Base-by-base conservation (phyloP, 2,797 vertebrate species). In the Zenarchopterus dispar region DNA sequence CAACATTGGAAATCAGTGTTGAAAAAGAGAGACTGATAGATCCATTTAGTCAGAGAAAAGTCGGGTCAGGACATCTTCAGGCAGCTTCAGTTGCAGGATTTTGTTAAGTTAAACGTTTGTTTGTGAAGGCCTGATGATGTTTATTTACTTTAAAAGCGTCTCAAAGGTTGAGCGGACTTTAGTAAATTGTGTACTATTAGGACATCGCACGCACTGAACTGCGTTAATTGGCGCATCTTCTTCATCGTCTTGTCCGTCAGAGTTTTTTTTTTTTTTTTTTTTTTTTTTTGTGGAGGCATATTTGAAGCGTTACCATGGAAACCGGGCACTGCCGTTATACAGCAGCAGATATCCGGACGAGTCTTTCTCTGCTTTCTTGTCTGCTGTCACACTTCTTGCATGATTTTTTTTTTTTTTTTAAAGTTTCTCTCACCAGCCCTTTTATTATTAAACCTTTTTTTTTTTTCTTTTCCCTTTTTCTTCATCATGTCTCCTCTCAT, bases 261-360 rank as follows among this genome's bases (percentile, higher is more conserved):
- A 54, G 62, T 80, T 73, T 67, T 84, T 8, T 36, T 36, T 31
- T 8, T 31, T 4, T 31, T 31, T 31, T 31, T 31, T 31, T 31
- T 31, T 2, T 3, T 1, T 36, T 36, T 13, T 26, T 65, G 73
- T 81, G 78, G 81, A 84, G 88, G 84, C 91, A 89, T 91, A 93
- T 91, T 93, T 91, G 83, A 92, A 91, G 90, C 81, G 93, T 94
- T 93, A 84, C 93, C 87, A 94, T 94, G 92, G 93, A 90, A 93
- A 94, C 93, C 50, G 73, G 86, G 87, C 83, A 55, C 81, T 87
- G 89, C 90, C 80, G 78, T 78, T 87, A 82, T 71, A 89, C 81
- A 76, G 85, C 80, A 78, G 84, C 65, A 67, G 77, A 77, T 66
- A 89, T 81, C 64, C 55, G 52, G 86, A 73, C 65, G 53, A 78